phyloP scores from a whole-genome alignment of 2,113 vertebrate genomes.

The Rhipidura dahli region DNA sequence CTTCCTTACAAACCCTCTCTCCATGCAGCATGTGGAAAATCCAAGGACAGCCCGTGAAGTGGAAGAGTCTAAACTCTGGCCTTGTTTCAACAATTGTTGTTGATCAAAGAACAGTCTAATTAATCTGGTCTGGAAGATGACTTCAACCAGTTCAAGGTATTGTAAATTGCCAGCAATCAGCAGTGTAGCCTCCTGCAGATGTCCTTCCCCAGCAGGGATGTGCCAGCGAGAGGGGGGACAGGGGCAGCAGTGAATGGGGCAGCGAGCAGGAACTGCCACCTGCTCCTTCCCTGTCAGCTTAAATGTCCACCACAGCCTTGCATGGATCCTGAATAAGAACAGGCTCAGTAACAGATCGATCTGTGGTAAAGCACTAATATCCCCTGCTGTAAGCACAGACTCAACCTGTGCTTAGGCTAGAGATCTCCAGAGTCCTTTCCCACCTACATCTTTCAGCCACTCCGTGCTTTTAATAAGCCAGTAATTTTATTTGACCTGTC shows the following conservation, averaged over 20 bases:
- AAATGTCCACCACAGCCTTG: neutral
- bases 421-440: constrained; percentile 38
- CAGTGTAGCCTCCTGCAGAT: neutral
- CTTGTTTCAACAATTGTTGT: neutral
- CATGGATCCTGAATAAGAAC: neutral
- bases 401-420: neutral
- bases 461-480: constrained; percentile 35
- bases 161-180: neutral
- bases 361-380: neutral
- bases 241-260: neutral
- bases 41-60: neutral
- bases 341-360: neutral
- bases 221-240: neutral
- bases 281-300: neutral
- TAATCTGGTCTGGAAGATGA: constrained; percentile 22
- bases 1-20: neutral
- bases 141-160: neutral
- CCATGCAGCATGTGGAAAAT: neutral
- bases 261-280: neutral
- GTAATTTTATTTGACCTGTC: constrained; percentile 48
- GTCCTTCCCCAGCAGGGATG: neutral
- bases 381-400: neutral
- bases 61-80: neutral
- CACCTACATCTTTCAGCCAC: constrained; percentile 11
- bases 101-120: constrained; percentile 46